Evolutionary conservation across 2,888 invertebrate species (phyloP), one percentile per base, ranked within the genome.

Genomic region (Volucella zonaria): DNA sequence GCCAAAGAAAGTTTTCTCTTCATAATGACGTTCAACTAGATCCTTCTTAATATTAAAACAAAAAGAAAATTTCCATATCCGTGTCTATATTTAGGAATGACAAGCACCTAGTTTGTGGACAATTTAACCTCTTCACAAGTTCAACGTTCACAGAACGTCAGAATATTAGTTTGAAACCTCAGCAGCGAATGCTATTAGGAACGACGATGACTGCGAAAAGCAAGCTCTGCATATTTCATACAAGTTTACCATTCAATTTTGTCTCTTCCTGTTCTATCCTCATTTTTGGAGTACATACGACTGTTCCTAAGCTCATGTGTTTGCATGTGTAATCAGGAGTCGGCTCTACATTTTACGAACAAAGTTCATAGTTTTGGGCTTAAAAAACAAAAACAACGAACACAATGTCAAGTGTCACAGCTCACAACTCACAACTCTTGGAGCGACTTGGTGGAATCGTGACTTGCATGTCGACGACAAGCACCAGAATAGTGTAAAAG

Each of bases 381-480:
- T 71, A 45, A 73, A 49, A 54, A 23, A 23, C 2, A 31, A 31
- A 31, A 31, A 31, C 4, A 31, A 31, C 31, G 31, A 31, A 68
- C 51, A 71, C 83, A 83, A 83, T 83, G 83, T 83, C 83, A 83
- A 83, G 83, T 75, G 71, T 75, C 71, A 61, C 42, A 52, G 40
- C 31, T n/a, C 70, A 71, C 42, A 52, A 45, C 31, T n/a, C 70
- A 71, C 12, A 49, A 38, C 42, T 18, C 15, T 31, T 18, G 38
- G 12, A 75, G 49, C 66, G 31, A 59, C 54, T 52, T 31, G 11
- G 58, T 42, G 12, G 31, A 64, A 77, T 77, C 54, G 38, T 73
- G 49, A 67, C 54, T 54, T 15, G 23, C 54, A n/a, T 8, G 31
- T 31, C 31, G 31, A 6, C 31, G 31, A 6, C 31, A 31, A 38